Evolutionary conservation across 1,140 invertebrate genomes (phyloP).

Genomic region (Archivesica marissinica): DNA sequence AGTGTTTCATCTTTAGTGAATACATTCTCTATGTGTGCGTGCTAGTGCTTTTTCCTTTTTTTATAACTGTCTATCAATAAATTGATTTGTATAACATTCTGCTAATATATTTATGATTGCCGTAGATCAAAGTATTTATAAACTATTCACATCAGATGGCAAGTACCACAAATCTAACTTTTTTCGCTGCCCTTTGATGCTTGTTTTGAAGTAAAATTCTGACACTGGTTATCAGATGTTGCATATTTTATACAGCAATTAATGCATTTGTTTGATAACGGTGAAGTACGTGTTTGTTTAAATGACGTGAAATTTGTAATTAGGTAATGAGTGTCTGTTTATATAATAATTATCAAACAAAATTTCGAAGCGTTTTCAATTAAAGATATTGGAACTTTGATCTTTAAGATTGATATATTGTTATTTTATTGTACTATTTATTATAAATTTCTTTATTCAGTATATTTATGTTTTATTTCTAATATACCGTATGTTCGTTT

Average conservation of each 20-base stretch:
- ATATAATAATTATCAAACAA: too few relatives aligned
- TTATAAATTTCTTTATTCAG: too few relatives aligned
- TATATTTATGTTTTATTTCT: too few relatives aligned
- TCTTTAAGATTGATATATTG: too few relatives aligned
- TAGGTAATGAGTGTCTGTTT: too few relatives aligned
- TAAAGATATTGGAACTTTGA: too few relatives aligned
- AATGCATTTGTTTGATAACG: constrained; percentile 7
- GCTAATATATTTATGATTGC: constrained; percentile 45
- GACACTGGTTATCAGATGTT: constrained; percentile 14
- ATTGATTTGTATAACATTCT: constrained; percentile 35
- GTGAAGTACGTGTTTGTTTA: background rate
- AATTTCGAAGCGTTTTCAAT: too few relatives aligned
- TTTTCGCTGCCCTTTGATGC: constrained; percentile 39
- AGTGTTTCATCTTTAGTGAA: constrained; percentile 17
- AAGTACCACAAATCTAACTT: background rate
- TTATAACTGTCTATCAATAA: constrained; percentile 30
- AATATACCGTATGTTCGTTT: too few relatives aligned
- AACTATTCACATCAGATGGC: constrained; percentile 4
- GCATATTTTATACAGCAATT: constrained; percentile 1
- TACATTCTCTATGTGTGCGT: constrained; percentile 7
- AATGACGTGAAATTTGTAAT: background rate
- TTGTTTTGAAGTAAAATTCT: constrained; percentile 39
- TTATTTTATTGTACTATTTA: too few relatives aligned
- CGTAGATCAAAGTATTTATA: constrained; percentile 39
- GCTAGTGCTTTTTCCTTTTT: constrained; percentile 1